Percentiles rank a stretch among this genome's conserved stretches.
Conservation (phyloP, 2,797 vertebrate species). For the Eremophila alpestris region DNA sequence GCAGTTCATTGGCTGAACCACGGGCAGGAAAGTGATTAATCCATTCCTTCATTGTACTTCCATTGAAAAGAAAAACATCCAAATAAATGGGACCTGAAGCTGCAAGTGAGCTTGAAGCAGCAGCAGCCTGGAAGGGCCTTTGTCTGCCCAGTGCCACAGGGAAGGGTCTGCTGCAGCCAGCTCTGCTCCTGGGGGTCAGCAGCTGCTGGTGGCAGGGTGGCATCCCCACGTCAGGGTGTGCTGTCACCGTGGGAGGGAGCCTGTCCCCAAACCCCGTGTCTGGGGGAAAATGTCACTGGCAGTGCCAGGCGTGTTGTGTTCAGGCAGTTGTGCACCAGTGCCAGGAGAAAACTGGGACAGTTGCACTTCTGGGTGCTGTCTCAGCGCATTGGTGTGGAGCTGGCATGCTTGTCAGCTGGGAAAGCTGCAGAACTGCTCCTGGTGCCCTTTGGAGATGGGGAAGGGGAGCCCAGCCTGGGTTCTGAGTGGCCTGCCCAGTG, state of each 20-base stretch:
- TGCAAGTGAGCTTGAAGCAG: not conserved
- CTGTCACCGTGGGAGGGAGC: not conserved
- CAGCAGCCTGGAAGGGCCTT: not conserved
- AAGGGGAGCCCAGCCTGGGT: not conserved
- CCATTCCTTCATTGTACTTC: not conserved
- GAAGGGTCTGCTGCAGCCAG: not conserved
- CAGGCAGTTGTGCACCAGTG: not conserved
- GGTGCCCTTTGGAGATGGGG: not conserved
- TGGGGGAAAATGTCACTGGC: accelerated
- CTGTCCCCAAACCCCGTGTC: accelerated
- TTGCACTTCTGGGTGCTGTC: constrained; percentile 56
- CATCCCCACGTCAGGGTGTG: not conserved
- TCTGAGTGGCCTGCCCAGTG: not conserved
- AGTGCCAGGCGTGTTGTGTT: not conserved
- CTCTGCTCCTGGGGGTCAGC: not conserved
- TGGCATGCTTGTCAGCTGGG: not conserved
- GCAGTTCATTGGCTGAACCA: not conserved
- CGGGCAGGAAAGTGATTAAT: not conserved
- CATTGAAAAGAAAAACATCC: not conserved
- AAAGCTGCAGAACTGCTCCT: not conserved
- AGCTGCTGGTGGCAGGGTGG: accelerated
- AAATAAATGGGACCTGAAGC: not conserved
- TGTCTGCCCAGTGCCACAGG: not conserved
- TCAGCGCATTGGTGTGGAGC: constrained; percentile 22
- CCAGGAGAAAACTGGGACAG: constrained; percentile 46